phyloP scores from a whole-genome alignment of 1,140 invertebrate species.

The Nasonia giraulti region DNA sequence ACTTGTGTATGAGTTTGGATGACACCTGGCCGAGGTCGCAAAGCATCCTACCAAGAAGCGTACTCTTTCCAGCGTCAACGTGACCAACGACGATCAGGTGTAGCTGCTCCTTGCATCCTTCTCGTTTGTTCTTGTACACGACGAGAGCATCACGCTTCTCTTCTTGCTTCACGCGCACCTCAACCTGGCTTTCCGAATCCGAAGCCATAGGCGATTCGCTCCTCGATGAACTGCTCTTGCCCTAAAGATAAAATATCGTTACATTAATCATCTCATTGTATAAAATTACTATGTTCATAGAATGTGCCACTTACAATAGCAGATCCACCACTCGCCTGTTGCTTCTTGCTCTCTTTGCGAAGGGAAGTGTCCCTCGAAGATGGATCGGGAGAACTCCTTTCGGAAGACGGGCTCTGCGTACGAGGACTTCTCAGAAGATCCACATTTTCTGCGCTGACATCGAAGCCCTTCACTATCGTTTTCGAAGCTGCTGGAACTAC shows the following conservation, averaged over 20 bases:
- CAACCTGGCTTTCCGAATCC: constrained; percentile 58
- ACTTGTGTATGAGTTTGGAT: constrained; percentile 95
- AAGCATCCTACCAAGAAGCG: constrained; percentile 95
- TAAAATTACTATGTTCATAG: background rate
- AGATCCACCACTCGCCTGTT: background rate
- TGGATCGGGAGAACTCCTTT: constrained; percentile 62
- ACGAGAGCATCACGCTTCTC: constrained; percentile 75
- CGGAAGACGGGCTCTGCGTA: constrained; percentile 65
- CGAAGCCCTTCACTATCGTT: constrained; percentile 64
- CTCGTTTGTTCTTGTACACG: constrained; percentile 85
- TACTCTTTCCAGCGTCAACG: constrained; percentile 99
- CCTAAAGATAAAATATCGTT: constrained; percentile 40
- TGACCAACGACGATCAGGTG: constrained; percentile 98
- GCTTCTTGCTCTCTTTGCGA: constrained; percentile 58
- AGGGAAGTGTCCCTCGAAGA: constrained; percentile 56
- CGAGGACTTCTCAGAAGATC: constrained; percentile 59
- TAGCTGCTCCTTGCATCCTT: constrained; percentile 86
- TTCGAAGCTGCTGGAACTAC: constrained; percentile 62
- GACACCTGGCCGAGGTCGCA: constrained; percentile 93
- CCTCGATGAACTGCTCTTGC: constrained; percentile 69
- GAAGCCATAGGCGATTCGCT: constrained; percentile 79
- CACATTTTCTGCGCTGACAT: constrained; percentile 61
- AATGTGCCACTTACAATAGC: background rate
- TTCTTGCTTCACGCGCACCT: constrained; percentile 68
- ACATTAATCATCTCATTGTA: background rate